Evolutionary conservation across 2,113 vertebrate genomes (phyloP).

Genomic region (Phalacrocorax carbo): DNA sequence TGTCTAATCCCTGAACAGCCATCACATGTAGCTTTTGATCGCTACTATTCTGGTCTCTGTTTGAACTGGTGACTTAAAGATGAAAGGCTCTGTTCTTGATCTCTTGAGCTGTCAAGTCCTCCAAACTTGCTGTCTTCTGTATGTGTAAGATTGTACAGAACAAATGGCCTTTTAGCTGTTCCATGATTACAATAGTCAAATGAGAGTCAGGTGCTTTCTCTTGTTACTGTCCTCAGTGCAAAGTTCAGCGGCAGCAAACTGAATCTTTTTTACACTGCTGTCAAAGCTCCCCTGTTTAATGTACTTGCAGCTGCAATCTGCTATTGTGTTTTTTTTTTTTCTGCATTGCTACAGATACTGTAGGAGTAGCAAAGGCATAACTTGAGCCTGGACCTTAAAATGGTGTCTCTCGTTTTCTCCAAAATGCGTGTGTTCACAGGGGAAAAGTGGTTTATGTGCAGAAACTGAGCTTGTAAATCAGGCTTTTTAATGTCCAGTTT

Average conservation of each 20-base stretch:
- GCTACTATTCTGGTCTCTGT: slow-evolving; percentile 48
- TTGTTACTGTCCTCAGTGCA: background rate
- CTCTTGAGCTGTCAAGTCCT: slow-evolving; percentile 47
- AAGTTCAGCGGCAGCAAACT: background rate
- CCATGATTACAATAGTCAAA: background rate
- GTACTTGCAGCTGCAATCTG: background rate
- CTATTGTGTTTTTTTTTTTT: background rate
- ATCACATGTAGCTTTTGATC: slow-evolving; percentile 47
- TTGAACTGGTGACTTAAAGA: slow-evolving; percentile 50
- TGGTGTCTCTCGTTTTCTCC: background rate
- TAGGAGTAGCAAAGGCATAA: background rate
- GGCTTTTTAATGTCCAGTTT: background rate
- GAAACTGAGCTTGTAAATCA: background rate
- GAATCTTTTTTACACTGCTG: background rate
- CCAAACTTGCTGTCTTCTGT: slow-evolving; percentile 24
- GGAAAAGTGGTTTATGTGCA: background rate
- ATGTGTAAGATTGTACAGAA: background rate
- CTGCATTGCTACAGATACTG: background rate
- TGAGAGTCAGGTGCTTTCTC: slow-evolving; percentile 39
- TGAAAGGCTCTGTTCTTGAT: slow-evolving; percentile 44
- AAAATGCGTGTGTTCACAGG: background rate
- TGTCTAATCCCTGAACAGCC: slow-evolving; percentile 20
- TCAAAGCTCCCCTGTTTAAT: background rate
- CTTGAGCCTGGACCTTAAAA: background rate
- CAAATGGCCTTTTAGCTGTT: slow-evolving; percentile 42